Evolutionary conservation across 2,888 invertebrate species (phyloP).

Genomic region (Eulithis testata): DNA sequence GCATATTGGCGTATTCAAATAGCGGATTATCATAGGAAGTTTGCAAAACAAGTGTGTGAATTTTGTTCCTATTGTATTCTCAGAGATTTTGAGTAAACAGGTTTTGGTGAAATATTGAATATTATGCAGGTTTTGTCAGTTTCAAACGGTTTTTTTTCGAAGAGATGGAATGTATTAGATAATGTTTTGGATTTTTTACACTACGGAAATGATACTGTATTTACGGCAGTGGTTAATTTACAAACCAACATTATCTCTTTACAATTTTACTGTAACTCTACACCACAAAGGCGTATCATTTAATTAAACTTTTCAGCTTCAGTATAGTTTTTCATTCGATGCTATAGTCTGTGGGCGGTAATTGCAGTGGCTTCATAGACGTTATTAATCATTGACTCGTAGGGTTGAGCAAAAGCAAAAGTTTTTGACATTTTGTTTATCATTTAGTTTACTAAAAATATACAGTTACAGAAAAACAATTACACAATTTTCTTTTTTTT

Average conservation of each 20-base stretch:
- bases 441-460: too few relatives aligned
- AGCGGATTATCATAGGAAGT: slow-evolving; percentile 46
- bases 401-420: slow-evolving; percentile 65
- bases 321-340: slow-evolving; percentile 67
- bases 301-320: slow-evolving; percentile 59
- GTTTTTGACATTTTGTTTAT: neutral
- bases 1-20: slow-evolving; percentile 67
- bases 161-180: too few relatives aligned
- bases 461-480: too few relatives aligned
- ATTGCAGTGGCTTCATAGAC: slow-evolving; percentile 73
- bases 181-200: neutral
- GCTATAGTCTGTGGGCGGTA: slow-evolving; percentile 56
- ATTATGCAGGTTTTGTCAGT: slow-evolving; percentile 33
- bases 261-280: slow-evolving; percentile 8
- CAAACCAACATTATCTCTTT: slow-evolving; percentile 18
- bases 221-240: neutral
- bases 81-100: slow-evolving; percentile 48
- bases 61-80: slow-evolving; percentile 55
- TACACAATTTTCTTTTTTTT: too few relatives aligned
- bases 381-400: slow-evolving; percentile 77
- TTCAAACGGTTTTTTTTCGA: neutral
- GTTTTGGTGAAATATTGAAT: slow-evolving; percentile 38
- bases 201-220: neutral
- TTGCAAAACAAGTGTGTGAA: slow-evolving; percentile 67
- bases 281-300: slow-evolving; percentile 55